Conservation (phyloP, 2,888 invertebrate genomes). For the Eristalinus sepulchralis region DNA sequence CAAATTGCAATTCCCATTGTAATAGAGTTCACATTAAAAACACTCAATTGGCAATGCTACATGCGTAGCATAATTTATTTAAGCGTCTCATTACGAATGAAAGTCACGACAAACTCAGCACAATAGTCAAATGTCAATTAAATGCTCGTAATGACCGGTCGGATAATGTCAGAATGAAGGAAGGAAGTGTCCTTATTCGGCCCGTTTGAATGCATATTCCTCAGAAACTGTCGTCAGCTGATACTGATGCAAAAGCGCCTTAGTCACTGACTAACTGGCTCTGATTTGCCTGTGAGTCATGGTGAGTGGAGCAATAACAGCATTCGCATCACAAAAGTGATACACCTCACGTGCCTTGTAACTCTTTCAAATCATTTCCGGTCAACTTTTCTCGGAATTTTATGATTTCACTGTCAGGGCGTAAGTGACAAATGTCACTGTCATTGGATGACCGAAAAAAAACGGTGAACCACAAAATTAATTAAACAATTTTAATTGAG, state of each 20-base stretch:
- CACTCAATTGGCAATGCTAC: constrained; percentile 3
- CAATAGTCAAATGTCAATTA: constrained; percentile 5
- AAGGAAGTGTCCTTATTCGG: not conserved
- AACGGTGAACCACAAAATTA: not conserved
- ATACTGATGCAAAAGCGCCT: constrained; percentile 11
- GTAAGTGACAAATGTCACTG: constrained; percentile 4
- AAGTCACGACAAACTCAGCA: constrained; percentile 13
- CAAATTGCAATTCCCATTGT: not conserved
- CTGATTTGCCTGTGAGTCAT: constrained; percentile 8
- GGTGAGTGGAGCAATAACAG: not conserved
- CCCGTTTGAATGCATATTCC: not conserved
- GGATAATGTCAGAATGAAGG: not conserved
- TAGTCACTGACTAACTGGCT: not conserved
- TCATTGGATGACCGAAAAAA: constrained; percentile 8
- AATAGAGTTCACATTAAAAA: not conserved
- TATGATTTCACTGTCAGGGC: not conserved
- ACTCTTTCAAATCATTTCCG: constrained; percentile 25
- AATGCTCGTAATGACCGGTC: constrained; percentile 1
- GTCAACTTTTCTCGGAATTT: constrained; percentile 23
- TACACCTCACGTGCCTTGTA: not conserved
- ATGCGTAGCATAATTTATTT: constrained; percentile 9
- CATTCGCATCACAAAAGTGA: not conserved
- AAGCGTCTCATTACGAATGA: constrained; percentile 23
- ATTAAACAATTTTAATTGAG: constrained; percentile 1
- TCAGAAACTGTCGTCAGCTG: not conserved